Evolutionary conservation across 2,797 vertebrate species (phyloP).

Genomic region (Protonibea diacanthus): DNA sequence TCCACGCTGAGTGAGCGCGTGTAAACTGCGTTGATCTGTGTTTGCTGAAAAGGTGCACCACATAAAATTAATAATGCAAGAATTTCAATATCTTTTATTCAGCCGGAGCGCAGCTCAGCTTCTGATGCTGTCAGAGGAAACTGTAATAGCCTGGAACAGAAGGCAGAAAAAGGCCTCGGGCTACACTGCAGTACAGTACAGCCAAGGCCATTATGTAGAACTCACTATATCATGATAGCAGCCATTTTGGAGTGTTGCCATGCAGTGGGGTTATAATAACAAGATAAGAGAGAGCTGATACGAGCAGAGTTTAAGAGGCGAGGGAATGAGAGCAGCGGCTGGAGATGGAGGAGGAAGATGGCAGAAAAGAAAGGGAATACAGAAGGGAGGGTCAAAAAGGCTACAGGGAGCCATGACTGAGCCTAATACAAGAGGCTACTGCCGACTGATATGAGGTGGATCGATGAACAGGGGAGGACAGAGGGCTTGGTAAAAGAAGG

Average conservation of each 20-base stretch:
- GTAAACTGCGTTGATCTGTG: constrained; percentile 31
- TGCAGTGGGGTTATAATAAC: constrained; percentile 83
- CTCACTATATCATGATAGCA: constrained; percentile 78
- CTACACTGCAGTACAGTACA: constrained; percentile 52
- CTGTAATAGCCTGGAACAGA: constrained; percentile 80
- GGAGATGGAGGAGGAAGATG: constrained; percentile 40
- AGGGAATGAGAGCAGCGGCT: constrained; percentile 42
- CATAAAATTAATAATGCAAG: constrained; percentile 81
- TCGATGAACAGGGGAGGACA: constrained; percentile 46
- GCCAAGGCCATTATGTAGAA: constrained; percentile 79
- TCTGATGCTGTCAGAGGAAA: constrained; percentile 81
- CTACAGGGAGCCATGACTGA: constrained; percentile 65
- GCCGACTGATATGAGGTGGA: constrained; percentile 57
- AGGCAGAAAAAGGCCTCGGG: constrained; percentile 67
- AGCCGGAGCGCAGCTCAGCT: constrained; percentile 60
- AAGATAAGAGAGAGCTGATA: constrained; percentile 79
- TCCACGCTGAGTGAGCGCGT: constrained; percentile 11
- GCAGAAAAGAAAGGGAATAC: constrained; percentile 37
- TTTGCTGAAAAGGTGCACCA: constrained; percentile 52
- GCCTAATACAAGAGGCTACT: constrained; percentile 56
- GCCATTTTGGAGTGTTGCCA: constrained; percentile 82
- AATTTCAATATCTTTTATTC: constrained; percentile 81
- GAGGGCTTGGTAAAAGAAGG: constrained; percentile 36
- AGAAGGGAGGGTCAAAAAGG: constrained; percentile 57
- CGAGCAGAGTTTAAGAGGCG: constrained; percentile 51